phyloP scores from a whole-genome alignment of 2,113 vertebrate genomes.

The Rhinoderma darwinii region DNA sequence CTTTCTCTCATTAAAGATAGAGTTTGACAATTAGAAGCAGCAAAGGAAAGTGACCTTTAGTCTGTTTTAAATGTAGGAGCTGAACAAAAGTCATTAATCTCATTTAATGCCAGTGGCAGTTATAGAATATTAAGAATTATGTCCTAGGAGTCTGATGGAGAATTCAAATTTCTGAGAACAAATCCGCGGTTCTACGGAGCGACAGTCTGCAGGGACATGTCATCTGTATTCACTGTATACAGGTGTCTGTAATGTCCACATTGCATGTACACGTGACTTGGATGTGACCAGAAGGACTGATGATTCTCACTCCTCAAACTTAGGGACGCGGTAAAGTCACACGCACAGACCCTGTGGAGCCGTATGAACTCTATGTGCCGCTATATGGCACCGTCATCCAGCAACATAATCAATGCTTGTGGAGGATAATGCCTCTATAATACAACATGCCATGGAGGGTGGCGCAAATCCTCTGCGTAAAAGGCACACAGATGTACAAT shows the following conservation, averaged over 20 bases:
- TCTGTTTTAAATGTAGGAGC: conserved; percentile 20
- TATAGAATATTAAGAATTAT: conserved; percentile 20
- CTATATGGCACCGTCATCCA: no score
- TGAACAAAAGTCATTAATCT: conserved; percentile 33
- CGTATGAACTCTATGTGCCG: neutral
- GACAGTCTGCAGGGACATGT: neutral
- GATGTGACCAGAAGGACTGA: neutral
- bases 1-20: conserved; percentile 15
- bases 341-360: no score
- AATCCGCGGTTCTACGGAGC: neutral
- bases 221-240: neutral
- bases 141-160: neutral
- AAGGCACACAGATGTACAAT: no score
- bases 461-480: no score
- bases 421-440: no score
- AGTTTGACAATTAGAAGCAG: conserved; percentile 28
- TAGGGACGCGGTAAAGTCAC: no score
- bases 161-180: neutral
- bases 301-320: neutral
- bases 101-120: conserved; percentile 19
- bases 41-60: conserved; percentile 47
- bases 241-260: neutral
- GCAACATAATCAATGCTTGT: no score
- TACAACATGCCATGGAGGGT: no score
- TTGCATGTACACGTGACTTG: neutral